These are phyloP conservation scores for Hiodon tergisus DNA, from an alignment of 2,113 vertebrate genomes.

Conservation along the genomic window DNA sequence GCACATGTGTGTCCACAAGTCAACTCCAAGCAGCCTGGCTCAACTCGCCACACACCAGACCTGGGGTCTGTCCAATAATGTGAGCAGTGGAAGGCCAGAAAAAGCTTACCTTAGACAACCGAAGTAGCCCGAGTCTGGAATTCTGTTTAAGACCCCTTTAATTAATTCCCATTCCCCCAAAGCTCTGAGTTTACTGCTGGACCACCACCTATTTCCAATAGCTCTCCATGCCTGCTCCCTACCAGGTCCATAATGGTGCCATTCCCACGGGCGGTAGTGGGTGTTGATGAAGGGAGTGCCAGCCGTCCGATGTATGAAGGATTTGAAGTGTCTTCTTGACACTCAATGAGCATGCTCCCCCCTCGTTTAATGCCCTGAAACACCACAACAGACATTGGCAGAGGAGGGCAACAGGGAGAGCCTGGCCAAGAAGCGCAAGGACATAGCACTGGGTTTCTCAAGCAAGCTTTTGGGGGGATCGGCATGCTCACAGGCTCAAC, in stretches of 20 bases:
- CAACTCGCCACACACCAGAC: too few species aligned
- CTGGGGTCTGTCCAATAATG: too few species aligned
- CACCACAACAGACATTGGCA: not conserved
- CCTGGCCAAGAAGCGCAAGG: too few species aligned
- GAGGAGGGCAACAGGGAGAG: not conserved
- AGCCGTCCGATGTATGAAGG: constrained; percentile 45
- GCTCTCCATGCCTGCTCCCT: constrained; percentile 7
- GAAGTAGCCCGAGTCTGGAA: too few species aligned
- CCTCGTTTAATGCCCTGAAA: not conserved
- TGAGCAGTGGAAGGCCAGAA: too few species aligned
- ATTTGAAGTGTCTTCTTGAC: constrained; percentile 29
- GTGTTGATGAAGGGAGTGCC: constrained; percentile 2
- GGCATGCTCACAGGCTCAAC: too few species aligned
- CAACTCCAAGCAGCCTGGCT: too few species aligned
- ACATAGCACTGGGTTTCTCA: too few species aligned
- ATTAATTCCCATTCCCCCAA: not conserved
- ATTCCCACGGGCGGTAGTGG: not conserved
- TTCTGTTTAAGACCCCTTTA: not conserved
- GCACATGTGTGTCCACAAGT: not conserved
- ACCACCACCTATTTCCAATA: not conserved
- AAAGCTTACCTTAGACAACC: too few species aligned
- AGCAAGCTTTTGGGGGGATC: too few species aligned
- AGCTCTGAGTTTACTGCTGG: not conserved
- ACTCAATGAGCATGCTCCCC: not conserved
- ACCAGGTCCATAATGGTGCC: not conserved